These are phyloP conservation scores for Diplolepis rosae DNA, from an alignment of 2,888 invertebrate species.

Conservation along the genomic window DNA sequence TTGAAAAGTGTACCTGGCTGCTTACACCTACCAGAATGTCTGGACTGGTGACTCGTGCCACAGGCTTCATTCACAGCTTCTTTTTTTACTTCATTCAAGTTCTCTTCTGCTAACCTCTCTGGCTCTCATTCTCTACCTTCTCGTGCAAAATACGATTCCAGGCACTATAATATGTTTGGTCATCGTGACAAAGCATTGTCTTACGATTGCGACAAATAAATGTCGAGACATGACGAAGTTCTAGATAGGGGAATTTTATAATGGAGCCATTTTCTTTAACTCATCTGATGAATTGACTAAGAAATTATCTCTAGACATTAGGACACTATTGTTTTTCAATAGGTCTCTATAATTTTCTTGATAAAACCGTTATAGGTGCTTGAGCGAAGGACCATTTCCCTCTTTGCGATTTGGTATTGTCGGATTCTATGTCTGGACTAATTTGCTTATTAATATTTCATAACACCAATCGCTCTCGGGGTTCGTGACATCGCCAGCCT, in stretches of 20 bases:
- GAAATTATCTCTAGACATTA: too few relatives aligned
- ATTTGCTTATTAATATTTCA: slow-evolving; percentile 73
- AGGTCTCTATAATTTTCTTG: too few relatives aligned
- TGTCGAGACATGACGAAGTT: background rate
- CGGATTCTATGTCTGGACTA: slow-evolving; percentile 63
- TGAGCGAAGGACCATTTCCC: slow-evolving; percentile 60
- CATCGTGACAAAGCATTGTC: slow-evolving; percentile 17
- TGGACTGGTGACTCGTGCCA: slow-evolving; percentile 54
- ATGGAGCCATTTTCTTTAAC: background rate
- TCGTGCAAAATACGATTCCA: slow-evolving; percentile 5
- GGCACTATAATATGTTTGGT: slow-evolving; percentile 1
- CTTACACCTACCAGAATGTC: slow-evolving; percentile 48
- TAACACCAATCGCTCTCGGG: slow-evolving; percentile 67
- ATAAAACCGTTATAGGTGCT: slow-evolving; percentile 60
- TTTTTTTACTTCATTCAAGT: slow-evolving; percentile 54
- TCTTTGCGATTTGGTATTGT: slow-evolving; percentile 56
- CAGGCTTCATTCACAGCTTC: slow-evolving; percentile 54
- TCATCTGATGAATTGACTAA: background rate
- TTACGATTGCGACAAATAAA: background rate
- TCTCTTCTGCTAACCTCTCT: slow-evolving; percentile 26
- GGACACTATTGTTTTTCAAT: too few relatives aligned
- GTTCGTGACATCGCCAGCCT: slow-evolving; percentile 60
- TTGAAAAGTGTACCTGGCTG: slow-evolving; percentile 55
- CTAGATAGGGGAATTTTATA: background rate
- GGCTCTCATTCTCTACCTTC: background rate